Base-by-base conservation (phyloP, 2,113 vertebrate genomes). In the Colinus virginianus region DNA sequence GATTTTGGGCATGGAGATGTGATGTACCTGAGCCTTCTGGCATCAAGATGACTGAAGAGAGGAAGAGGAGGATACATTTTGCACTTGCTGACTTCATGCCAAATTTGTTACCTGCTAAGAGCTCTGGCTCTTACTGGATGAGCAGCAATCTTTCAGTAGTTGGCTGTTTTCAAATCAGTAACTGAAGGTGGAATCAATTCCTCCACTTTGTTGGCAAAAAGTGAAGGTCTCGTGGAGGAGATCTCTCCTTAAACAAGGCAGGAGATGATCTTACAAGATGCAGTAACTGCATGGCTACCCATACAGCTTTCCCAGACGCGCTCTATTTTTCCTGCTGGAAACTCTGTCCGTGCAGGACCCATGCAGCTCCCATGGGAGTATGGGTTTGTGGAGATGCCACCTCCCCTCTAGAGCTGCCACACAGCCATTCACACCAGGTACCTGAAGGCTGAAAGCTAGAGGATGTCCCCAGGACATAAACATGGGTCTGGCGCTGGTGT, bases 121-220 rank as follows among this genome's bases (percentile, higher is more conserved):
- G 32, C 43, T 88, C 10, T 75, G 51, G 26, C 14, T 28, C 83
- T 59, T 84, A 43, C 6, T 64, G 46, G 51, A 77, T 71, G 58
- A 89, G 19, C 30, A 11, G 46, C 89, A 93, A 67, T 61, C 46
- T 84, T 95, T 91, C 34, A 53, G 69, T n/a, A 74, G 36, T 15
- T 79, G 55, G 53, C 25, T 85, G 28, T 81, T 70, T 84, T 36
- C 72, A 78, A 55, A 85, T 67, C 32, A 63, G n/a, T 36, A 68
- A 45, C 40, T 6, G 1, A 68, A 53, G 20, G 32, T 49, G 30
- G 26, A 81, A 84, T 75, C 51, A 22, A 68, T 67, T 70, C 46
- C 55, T 83, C 30, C 22, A 80, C 19, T 3, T 22, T 12, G 12
- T 48, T 43, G 58, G 56, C 28, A 86, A 59, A 87, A 79, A 36